These are phyloP conservation scores for Chrysoperla carnea DNA, from an alignment of 1,140 invertebrate genomes.

Conservation along the genomic window DNA sequence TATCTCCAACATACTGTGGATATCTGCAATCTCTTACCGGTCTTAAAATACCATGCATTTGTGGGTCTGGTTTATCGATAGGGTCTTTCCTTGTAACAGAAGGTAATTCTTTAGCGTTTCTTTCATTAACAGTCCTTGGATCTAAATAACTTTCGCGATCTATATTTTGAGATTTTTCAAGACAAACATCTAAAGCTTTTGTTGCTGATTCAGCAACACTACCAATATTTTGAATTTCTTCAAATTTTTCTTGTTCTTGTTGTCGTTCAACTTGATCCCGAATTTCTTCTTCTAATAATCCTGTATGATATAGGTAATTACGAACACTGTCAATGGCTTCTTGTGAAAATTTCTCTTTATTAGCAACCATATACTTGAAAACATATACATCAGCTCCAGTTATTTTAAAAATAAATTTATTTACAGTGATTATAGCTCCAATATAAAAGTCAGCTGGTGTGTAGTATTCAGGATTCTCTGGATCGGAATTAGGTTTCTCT, in stretches of 20 bases:
- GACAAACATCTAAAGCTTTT: too few relatives aligned
- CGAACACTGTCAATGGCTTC: constrained; percentile 39
- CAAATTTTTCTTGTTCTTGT: constrained; percentile 10
- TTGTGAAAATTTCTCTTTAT: constrained; percentile 43
- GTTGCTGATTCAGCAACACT: too few relatives aligned
- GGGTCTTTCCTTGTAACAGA: too few relatives aligned
- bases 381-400: constrained; percentile 47
- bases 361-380: constrained; percentile 48
- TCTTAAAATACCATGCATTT: too few relatives aligned
- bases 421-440: constrained; percentile 40
- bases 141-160: too few relatives aligned
- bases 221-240: too few relatives aligned
- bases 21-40: neutral
- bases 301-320: constrained; percentile 36
- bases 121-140: too few relatives aligned
- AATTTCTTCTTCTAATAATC: constrained; percentile 35
- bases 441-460: constrained; percentile 48
- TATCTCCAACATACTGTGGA: neutral
- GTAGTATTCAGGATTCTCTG: constrained; percentile 40
- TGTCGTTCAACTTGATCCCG: constrained; percentile 15
- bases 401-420: constrained; percentile 45
- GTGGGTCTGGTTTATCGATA: too few relatives aligned
- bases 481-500: constrained; percentile 42
- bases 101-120: too few relatives aligned
- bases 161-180: too few relatives aligned